These are phyloP conservation scores for Cavia porcellus DNA, from an alignment of 2,113 vertebrate species.

Conservation along the genomic window DNA sequence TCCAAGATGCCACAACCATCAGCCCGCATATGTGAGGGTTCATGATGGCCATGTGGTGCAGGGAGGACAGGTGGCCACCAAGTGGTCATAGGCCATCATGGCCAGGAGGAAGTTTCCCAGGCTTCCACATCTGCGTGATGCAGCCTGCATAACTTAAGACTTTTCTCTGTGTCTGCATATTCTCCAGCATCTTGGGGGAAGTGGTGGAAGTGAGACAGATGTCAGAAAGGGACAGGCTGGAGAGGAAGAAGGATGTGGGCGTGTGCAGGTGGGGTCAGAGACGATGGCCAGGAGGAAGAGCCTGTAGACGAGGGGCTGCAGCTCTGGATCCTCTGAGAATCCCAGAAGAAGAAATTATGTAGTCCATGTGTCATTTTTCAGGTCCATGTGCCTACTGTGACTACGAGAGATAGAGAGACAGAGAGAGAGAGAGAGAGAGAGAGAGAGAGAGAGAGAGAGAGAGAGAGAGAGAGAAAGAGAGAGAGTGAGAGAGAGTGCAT, in stretches of 20 bases:
- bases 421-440: not conserved
- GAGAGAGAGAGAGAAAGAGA: too few relatives aligned
- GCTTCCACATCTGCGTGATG: not conserved
- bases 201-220: not conserved
- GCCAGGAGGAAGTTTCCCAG: not conserved
- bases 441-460: not conserved
- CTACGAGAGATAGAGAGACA: not conserved
- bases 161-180: not conserved
- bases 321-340: not conserved
- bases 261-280: not conserved
- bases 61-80: not conserved
- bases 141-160: not conserved
- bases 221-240: not conserved
- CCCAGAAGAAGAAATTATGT: not conserved
- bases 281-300: not conserved
- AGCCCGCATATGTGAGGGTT: not conserved
- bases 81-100: not conserved
- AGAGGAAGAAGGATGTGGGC: not conserved
- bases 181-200: not conserved
- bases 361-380: not conserved
- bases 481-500: not conserved
- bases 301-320: not conserved
- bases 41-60: not conserved
- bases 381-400: not conserved
- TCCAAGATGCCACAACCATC: not conserved